These are phyloP conservation scores for Coecobrya sp. DNA, from an alignment of 2,888 invertebrate genomes.

Conservation along the genomic window DNA sequence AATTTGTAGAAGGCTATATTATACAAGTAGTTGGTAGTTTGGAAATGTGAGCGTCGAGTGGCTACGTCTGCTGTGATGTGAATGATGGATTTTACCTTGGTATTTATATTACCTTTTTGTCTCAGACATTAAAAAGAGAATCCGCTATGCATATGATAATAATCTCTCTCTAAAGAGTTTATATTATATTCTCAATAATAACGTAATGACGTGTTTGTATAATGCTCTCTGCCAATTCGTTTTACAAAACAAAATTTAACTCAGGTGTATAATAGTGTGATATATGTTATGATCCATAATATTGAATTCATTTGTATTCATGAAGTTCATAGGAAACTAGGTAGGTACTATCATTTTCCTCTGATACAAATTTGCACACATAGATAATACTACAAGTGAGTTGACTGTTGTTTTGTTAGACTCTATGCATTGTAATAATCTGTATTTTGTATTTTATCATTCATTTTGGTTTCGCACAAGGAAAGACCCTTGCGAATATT, in stretches of 20 bases:
- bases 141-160: neutral
- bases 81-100: slow-evolving; percentile 63
- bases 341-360: too few relatives aligned
- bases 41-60: neutral
- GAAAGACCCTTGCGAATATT: slow-evolving; percentile 65
- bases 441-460: slow-evolving; percentile 6
- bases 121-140: slow-evolving; percentile 38
- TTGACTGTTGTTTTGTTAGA: neutral
- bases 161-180: neutral
- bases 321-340: slow-evolving; percentile 38
- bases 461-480: slow-evolving; percentile 45
- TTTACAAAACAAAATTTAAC: slow-evolving; percentile 11
- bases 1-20: slow-evolving; percentile 74
- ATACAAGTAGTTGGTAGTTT: neutral
- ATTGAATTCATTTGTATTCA: slow-evolving; percentile 38
- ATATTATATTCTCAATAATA: neutral
- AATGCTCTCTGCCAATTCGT: slow-evolving; percentile 31
- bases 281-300: neutral
- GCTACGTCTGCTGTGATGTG: slow-evolving; percentile 27
- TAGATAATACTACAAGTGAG: neutral
- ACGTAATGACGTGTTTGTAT: slow-evolving; percentile 2
- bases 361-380: neutral
- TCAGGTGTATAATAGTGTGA: slow-evolving; percentile 10
- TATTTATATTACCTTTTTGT: slow-evolving; percentile 60
- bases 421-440: neutral